phyloP scores from a whole-genome alignment of 2,888 invertebrate species.

The Thereva nobilitata region DNA sequence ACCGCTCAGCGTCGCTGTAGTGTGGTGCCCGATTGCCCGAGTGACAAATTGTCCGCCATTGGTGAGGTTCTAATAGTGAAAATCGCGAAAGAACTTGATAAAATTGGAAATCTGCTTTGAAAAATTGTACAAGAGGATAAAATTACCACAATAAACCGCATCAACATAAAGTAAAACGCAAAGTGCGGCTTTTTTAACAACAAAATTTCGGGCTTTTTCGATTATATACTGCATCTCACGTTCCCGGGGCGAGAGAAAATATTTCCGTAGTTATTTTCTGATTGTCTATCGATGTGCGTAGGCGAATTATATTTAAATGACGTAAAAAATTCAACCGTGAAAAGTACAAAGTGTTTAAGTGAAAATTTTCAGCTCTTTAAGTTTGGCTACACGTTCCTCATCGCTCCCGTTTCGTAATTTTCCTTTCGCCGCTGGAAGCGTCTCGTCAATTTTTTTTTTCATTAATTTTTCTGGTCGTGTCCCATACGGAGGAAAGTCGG shows the following conservation, averaged over 20 bases:
- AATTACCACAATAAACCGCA: neutral
- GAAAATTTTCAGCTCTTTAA: neutral
- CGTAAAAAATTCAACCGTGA: neutral
- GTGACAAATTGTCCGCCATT: constrained; percentile 31
- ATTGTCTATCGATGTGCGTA: neutral
- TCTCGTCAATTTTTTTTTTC: too few species aligned
- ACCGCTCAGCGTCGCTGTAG: constrained; percentile 10
- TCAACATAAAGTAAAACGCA: neutral
- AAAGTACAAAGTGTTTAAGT: constrained; percentile 7
- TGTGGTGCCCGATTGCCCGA: constrained; percentile 7
- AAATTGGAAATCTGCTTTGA: neutral
- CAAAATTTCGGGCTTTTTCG: neutral
- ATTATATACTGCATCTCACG: neutral
- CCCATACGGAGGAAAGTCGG: too few species aligned
- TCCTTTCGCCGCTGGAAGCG: too few species aligned
- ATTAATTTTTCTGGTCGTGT: too few species aligned
- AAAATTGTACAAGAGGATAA: neutral
- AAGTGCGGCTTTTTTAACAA: too few species aligned
- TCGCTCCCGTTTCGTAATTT: too few species aligned
- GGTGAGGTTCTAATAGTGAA: constrained; percentile 28
- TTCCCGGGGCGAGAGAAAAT: neutral
- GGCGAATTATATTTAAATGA: constrained; percentile 14
- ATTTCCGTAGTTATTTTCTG: neutral
- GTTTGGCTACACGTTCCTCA: too few species aligned
- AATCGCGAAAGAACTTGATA: constrained; percentile 15